Percentiles rank a stretch among this genome's conserved stretches.
These are phyloP conservation scores for Murina feae DNA, from an alignment of 2,113 vertebrate genomes.

Conservation along the genomic window DNA sequence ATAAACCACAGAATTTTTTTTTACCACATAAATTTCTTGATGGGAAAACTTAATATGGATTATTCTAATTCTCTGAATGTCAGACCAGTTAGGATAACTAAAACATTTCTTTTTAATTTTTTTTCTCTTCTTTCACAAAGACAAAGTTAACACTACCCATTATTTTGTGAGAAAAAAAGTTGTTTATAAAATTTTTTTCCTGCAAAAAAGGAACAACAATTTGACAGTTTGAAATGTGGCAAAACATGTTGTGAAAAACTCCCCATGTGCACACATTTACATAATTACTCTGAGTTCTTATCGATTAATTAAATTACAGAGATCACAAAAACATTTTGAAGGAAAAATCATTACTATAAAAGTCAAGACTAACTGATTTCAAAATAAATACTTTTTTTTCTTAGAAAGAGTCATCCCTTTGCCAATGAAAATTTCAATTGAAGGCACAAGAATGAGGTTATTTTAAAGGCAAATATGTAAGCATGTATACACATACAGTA, in stretches of 20 bases:
- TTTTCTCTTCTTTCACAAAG: neutral
- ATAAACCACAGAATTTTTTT: conserved; percentile 20
- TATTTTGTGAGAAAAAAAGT: neutral
- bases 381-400: neutral
- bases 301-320: neutral
- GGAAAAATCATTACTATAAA: neutral
- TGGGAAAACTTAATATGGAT: neutral
- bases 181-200: neutral
- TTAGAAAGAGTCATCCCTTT: neutral
- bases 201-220: neutral
- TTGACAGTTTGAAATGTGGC: neutral
- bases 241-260: neutral
- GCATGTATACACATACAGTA: neutral
- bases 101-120: neutral
- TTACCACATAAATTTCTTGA: neutral
- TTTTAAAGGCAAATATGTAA: neutral
- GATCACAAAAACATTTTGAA: neutral
- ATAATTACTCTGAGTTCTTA: neutral
- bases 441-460: neutral
- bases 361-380: neutral
- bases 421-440: neutral
- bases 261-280: neutral
- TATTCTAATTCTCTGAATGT: neutral
- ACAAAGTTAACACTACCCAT: neutral
- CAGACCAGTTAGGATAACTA: neutral